These are phyloP conservation scores for Eufriesea mexicana DNA, from an alignment of 1,140 invertebrate genomes.

Conservation along the genomic window DNA sequence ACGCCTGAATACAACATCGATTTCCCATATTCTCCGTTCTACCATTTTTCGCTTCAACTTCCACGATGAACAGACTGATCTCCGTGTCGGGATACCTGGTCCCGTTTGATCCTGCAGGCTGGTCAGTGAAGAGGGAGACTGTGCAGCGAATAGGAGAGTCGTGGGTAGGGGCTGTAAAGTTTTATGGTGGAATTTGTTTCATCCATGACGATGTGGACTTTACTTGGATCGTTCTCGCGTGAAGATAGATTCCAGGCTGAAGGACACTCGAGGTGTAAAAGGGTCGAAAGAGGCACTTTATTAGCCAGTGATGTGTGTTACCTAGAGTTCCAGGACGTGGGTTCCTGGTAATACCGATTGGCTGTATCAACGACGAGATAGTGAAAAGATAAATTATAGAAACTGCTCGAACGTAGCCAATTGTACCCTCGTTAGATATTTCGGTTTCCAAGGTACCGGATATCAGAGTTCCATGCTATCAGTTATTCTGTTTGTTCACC, in stretches of 20 bases:
- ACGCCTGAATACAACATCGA: neutral
- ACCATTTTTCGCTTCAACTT: no score
- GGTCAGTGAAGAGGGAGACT: neutral
- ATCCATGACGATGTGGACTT: neutral
- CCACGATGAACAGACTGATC: no score
- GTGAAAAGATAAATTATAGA: neutral
- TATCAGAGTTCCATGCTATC: no score
- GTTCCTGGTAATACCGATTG: neutral
- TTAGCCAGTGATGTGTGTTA: neutral
- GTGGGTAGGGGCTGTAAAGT: neutral
- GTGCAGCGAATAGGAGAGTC: neutral
- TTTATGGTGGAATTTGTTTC: conserved; percentile 4
- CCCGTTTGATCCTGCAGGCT: neutral
- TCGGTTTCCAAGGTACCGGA: no score
- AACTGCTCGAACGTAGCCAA: no score
- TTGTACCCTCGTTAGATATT: no score
- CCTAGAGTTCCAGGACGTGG: neutral
- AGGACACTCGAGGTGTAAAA: neutral
- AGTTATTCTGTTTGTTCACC: no score
- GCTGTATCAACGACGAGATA: neutral
- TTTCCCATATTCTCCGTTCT: neutral
- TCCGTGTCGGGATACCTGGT: neutral
- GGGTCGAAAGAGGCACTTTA: neutral
- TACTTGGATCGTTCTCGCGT: neutral
- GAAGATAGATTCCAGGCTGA: neutral